phyloP scores from a whole-genome alignment of 92 coral and sea anemone species.

The Epizoanthus fatuus region DNA sequence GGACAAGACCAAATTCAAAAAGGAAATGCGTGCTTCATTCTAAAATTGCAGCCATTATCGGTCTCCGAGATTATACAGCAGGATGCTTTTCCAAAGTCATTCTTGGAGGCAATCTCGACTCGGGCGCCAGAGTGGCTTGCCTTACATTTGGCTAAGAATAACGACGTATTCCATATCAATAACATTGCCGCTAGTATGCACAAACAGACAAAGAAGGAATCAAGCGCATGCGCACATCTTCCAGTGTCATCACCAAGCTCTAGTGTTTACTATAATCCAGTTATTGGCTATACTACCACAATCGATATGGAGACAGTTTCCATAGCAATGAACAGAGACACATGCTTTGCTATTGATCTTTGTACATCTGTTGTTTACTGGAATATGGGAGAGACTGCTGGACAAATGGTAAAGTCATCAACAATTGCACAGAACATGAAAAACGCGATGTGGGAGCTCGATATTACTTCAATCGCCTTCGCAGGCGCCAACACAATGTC shows the following conservation, averaged over 20 bases:
- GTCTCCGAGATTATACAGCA: slow-evolving; percentile 48
- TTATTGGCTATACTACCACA: slow-evolving; percentile 15
- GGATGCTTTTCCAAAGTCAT: slow-evolving; percentile 50
- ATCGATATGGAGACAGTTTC: slow-evolving; percentile 30
- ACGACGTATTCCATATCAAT: slow-evolving; percentile 46
- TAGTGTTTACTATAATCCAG: slow-evolving; percentile 43
- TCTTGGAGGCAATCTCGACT: slow-evolving; percentile 37
- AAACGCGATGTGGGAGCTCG: slow-evolving; percentile 20
- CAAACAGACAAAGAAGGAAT: not conserved
- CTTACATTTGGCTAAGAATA: slow-evolving; percentile 9
- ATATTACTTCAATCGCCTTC: slow-evolving; percentile 44
- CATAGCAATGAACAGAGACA: slow-evolving; percentile 24
- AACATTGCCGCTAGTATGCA: slow-evolving; percentile 43
- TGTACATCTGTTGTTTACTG: slow-evolving; percentile 44
- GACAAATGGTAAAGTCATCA: slow-evolving; percentile 4
- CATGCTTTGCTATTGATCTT: slow-evolving; percentile 53
- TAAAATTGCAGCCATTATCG: not conserved
- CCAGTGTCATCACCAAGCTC: slow-evolving; percentile 11
- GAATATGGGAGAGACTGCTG: slow-evolving; percentile 14
- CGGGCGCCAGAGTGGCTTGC: slow-evolving; percentile 54
- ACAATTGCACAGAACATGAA: slow-evolving; percentile 38
- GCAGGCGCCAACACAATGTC: not conserved
- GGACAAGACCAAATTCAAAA: not conserved
- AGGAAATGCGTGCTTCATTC: not conserved
- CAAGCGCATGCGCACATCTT: slow-evolving; percentile 43